Base-by-base conservation (phyloP, 1,140 invertebrate genomes). In the Penaeus vannamei region DNA sequence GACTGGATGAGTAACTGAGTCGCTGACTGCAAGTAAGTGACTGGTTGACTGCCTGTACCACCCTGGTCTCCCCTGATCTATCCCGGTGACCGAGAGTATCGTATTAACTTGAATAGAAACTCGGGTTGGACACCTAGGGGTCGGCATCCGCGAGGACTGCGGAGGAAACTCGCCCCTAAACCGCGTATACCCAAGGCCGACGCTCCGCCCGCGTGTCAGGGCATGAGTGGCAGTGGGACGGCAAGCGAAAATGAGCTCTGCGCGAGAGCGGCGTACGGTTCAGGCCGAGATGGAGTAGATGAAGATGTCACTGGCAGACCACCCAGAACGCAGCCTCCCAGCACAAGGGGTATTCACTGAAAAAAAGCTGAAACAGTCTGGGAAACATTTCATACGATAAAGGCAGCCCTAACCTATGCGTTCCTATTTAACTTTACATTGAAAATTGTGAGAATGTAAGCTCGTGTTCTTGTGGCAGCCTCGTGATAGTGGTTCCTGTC, bases 301-400 rank as follows among this genome's bases (percentile, higher is more conserved):
- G 85, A 87, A 87, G 85, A 87, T 87, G 85, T 87, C 85, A 87
- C 60, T 69, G 32, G 42, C 23, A 53, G 85, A 87, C 85, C 85
- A 87, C 85, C 85, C 85, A 87, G 61, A 23, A 61, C 72, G 85
- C 61, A 69, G 36, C 85, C 85, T 81, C 85, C 85, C 72, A 81
- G 60, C 85, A 87, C 85, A 77, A 66, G 36, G 60, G 77, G 61
- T 87, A 87, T 69, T 87, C 61, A 66, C 61, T 76, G 26, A 81
- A 60, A 77, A 42, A 59, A 80, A 53, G 79, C 26, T 79, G 32
- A 86, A 32, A 80, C 22, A 79, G 76, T 61, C n/a, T 36, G 42
- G 84, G 66, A 85, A 85, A 61, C 62, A 87, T 87, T 87, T 87
- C 77, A 87, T 81, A 69, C 80, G 85, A 64, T 42, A 81, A 61